A percentile compares a stretch with the other conserved stretches of the same genome.
Evolutionary conservation across 2,797 vertebrate species (phyloP).

Genomic region (Sparus aurata): DNA sequence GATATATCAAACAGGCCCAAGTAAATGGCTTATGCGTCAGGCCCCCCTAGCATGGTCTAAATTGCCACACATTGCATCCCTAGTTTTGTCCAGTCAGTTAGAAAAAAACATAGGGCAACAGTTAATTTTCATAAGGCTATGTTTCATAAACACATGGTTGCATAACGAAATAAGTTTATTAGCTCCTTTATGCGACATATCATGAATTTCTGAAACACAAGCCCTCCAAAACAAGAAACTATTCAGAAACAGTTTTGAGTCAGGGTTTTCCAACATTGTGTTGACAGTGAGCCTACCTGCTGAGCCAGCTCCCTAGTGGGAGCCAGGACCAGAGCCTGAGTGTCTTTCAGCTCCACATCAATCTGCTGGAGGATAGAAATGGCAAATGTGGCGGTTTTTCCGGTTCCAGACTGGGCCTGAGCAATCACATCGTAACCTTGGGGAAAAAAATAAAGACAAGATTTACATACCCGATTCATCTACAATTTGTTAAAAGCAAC

Average conservation of each 20-base stretch:
- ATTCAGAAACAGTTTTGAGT: too few relatives aligned
- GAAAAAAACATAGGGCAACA: too few relatives aligned
- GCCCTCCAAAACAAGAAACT: not conserved
- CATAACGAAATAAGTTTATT: too few relatives aligned
- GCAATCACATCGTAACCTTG: constrained; percentile 98
- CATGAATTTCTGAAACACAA: not conserved
- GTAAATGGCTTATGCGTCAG: too few relatives aligned
- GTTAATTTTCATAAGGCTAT: too few relatives aligned
- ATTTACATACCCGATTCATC: constrained; percentile 34
- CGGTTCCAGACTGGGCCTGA: constrained; percentile 99
- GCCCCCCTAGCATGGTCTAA: too few relatives aligned
- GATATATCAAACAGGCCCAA: too few relatives aligned
- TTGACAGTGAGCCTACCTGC: constrained; percentile 87
- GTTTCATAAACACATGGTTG: too few relatives aligned
- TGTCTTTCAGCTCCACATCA: constrained; percentile 96
- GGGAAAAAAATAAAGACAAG: not conserved
- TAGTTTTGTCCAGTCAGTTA: too few relatives aligned
- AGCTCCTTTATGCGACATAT: too few relatives aligned
- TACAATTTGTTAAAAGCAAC: not conserved
- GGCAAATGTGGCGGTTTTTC: constrained; percentile 99
- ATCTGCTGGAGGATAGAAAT: constrained; percentile 99
- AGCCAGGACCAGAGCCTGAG: constrained; percentile 98
- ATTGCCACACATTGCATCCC: too few relatives aligned
- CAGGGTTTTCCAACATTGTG: not conserved
- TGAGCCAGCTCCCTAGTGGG: constrained; percentile 99